Evolutionary conservation across 2,797 vertebrate species (phyloP).

Genomic region (Prunella strophiata): DNA sequence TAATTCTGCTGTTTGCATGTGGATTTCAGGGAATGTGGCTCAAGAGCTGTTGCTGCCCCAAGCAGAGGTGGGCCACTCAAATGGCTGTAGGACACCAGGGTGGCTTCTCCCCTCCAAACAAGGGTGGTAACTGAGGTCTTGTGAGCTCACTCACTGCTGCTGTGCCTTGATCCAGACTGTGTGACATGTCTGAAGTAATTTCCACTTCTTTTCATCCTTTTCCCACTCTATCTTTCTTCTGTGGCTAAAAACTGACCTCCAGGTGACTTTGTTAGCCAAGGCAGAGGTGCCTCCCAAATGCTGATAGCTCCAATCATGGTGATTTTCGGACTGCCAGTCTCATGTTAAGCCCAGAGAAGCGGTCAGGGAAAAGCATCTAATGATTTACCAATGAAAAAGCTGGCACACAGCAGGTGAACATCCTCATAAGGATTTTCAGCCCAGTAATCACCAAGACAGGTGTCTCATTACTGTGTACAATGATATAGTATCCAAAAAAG

Average conservation of each 20-base stretch:
- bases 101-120: rapidly evolving
- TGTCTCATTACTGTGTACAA: slow-evolving; percentile 15
- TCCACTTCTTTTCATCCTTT: neutral
- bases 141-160: neutral
- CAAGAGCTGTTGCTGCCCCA: neutral
- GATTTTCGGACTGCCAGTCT: neutral
- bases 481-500: slow-evolving; percentile 17
- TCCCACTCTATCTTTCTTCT: neutral
- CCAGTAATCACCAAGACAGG: neutral
- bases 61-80: neutral
- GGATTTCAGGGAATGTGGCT: neutral
- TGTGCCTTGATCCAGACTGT: neutral
- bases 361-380: neutral
- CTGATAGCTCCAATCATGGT: neutral
- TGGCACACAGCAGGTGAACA: neutral
- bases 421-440: neutral
- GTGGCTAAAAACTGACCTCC: neutral
- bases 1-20: neutral
- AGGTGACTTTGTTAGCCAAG: neutral
- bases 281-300: neutral
- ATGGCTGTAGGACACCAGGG: neutral
- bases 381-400: neutral
- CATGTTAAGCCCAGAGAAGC: neutral
- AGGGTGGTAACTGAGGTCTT: neutral
- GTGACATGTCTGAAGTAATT: neutral